These are phyloP conservation scores for Epinephelus fuscoguttatus DNA, from an alignment of 2,113 vertebrate genomes.

Conservation along the genomic window DNA sequence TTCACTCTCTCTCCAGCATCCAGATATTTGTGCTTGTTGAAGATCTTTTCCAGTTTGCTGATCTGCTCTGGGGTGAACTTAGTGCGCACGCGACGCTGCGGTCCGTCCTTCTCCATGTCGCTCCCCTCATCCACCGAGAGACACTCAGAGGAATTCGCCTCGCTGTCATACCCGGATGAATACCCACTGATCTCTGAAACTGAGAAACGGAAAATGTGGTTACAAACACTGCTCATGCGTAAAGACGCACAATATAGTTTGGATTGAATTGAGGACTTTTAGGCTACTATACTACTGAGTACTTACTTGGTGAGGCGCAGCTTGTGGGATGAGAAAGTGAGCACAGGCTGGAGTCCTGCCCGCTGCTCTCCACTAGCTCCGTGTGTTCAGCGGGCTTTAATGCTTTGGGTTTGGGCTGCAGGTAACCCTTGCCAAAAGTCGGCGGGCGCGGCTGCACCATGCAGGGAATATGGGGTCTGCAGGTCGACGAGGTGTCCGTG, in stretches of 20 bases:
- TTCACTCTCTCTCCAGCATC: slow-evolving; percentile 83
- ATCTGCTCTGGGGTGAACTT: slow-evolving; percentile 88
- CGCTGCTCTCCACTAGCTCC: slow-evolving; percentile 25
- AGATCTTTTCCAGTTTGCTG: slow-evolving; percentile 86
- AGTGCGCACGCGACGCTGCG: slow-evolving; percentile 81
- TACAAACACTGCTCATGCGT: not conserved
- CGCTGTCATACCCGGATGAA: slow-evolving; percentile 84
- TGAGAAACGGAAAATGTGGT: slow-evolving; percentile 10
- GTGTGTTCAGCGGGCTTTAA: not conserved
- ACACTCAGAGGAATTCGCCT: slow-evolving; percentile 68
- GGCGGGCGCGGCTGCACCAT: slow-evolving; percentile 80
- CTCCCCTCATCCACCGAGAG: slow-evolving; percentile 42
- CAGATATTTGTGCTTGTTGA: slow-evolving; percentile 87
- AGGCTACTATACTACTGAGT: not conserved
- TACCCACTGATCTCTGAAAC: slow-evolving; percentile 81
- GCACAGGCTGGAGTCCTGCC: not conserved
- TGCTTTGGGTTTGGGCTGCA: slow-evolving; percentile 77
- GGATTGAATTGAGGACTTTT: not conserved
- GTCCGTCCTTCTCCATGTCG: slow-evolving; percentile 35
- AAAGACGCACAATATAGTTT: rapidly evolving
- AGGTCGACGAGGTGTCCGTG: slow-evolving; percentile 7
- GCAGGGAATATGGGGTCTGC: slow-evolving; percentile 80
- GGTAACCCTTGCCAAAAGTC: slow-evolving; percentile 67
- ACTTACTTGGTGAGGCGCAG: slow-evolving; percentile 82
- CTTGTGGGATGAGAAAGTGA: slow-evolving; percentile 29